Evolutionary conservation across 2,888 invertebrate species (phyloP).

Genomic region (Aproaerema taeniolella): DNA sequence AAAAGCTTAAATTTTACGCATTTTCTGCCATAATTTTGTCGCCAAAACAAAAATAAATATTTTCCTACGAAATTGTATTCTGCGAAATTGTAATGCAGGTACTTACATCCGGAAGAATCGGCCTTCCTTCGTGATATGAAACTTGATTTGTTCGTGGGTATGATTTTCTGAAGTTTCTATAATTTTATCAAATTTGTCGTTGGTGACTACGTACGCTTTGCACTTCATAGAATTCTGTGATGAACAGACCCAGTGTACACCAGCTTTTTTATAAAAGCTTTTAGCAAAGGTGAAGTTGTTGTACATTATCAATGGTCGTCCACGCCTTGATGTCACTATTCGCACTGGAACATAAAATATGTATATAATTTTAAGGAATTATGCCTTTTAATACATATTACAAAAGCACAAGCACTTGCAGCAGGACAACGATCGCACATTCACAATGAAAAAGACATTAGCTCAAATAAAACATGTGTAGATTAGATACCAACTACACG

Average conservation of each 20-base stretch:
- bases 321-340: conserved; percentile 19
- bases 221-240: conserved; percentile 20
- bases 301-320: conserved; percentile 20
- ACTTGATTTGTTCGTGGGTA: conserved; percentile 11
- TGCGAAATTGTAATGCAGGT: too few species aligned
- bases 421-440: too few species aligned
- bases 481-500: too few species aligned
- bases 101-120: too few species aligned
- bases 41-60: neutral
- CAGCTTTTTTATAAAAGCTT: conserved; percentile 12
- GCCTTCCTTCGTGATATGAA: neutral
- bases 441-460: too few species aligned
- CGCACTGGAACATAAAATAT: conserved; percentile 10
- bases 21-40: neutral
- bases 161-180: conserved; percentile 14
- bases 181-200: conserved; percentile 6
- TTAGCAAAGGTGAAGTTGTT: conserved; percentile 19
- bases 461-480: too few species aligned
- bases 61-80: too few species aligned
- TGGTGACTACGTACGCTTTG: conserved; percentile 19
- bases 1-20: too few species aligned
- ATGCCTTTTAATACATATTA: too few species aligned
- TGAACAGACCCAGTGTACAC: conserved; percentile 22
- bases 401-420: too few species aligned
- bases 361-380: too few species aligned